Evolutionary conservation across 1,140 invertebrate species (phyloP).

Genomic region (Drosophila hydei): DNA sequence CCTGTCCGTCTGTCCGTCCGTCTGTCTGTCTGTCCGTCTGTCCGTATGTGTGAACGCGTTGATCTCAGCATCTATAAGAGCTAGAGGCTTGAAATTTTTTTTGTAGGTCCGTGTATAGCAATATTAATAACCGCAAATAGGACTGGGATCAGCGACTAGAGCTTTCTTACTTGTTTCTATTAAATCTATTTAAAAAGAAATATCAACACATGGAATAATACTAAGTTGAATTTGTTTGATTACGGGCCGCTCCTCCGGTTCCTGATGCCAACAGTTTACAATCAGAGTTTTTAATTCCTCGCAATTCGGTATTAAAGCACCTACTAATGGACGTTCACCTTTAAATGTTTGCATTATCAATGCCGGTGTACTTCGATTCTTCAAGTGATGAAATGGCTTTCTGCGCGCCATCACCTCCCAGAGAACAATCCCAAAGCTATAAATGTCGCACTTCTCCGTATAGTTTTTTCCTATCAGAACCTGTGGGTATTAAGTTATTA

Average conservation of each 20-base stretch:
- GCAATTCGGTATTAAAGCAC: neutral
- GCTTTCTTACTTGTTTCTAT: no score
- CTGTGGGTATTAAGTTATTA: neutral
- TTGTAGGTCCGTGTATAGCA: no score
- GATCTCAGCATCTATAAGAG: no score
- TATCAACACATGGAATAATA: neutral
- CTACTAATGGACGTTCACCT: neutral
- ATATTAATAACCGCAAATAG: no score
- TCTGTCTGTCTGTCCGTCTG: no score
- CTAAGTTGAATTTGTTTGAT: neutral
- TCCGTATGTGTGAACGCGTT: no score
- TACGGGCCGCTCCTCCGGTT: neutral
- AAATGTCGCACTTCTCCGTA: constrained; percentile 43
- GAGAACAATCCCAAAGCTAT: constrained; percentile 40
- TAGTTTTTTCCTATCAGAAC: neutral
- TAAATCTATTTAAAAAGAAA: no score
- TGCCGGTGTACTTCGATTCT: neutral
- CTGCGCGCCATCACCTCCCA: constrained; percentile 40
- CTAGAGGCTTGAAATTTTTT: no score
- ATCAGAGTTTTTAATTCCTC: neutral
- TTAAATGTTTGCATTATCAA: neutral
- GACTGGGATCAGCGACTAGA: no score
- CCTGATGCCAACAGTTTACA: constrained; percentile 2
- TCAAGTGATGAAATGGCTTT: constrained; percentile 25
- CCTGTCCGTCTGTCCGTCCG: no score